These are phyloP conservation scores for Drosophila funebris DNA, from an alignment of 1,140 invertebrate species.

Conservation along the genomic window DNA sequence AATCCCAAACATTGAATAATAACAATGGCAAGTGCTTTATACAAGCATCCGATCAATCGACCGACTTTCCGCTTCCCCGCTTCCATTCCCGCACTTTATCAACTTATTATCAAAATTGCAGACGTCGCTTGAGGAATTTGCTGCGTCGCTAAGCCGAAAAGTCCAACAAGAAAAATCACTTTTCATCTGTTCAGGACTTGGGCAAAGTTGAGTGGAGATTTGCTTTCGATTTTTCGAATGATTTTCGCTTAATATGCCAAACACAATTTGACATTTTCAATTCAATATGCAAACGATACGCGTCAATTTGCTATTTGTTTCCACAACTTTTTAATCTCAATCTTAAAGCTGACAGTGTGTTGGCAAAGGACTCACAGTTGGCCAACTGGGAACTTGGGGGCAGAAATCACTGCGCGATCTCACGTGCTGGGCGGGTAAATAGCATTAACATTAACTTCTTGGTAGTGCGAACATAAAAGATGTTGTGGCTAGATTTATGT, in stretches of 20 bases:
- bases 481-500: constrained; percentile 82
- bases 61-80: constrained; percentile 8
- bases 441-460: constrained; percentile 60
- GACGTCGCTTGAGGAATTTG: constrained; percentile 55
- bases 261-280: constrained; percentile 77
- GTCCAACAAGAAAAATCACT: constrained; percentile 80
- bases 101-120: constrained; percentile 59
- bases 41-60: constrained; percentile 27
- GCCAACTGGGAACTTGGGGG: background rate
- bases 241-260: constrained; percentile 75
- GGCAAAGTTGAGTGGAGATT: constrained; percentile 39
- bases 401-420: constrained; percentile 1
- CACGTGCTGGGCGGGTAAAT: constrained; percentile 42
- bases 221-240: constrained; percentile 70
- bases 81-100: background rate
- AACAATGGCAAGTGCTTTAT: constrained; percentile 7
- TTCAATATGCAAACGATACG: constrained; percentile 78
- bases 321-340: constrained; percentile 62
- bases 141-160: constrained; percentile 71
- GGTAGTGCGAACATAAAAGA: constrained; percentile 71
- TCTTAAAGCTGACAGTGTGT: constrained; percentile 13
- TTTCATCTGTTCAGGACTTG: constrained; percentile 39
- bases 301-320: constrained; percentile 69
- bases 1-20: constrained; percentile 2
- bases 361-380: no score